Conservation (phyloP, 2,888 invertebrate species). For the Apamea crenata region DNA sequence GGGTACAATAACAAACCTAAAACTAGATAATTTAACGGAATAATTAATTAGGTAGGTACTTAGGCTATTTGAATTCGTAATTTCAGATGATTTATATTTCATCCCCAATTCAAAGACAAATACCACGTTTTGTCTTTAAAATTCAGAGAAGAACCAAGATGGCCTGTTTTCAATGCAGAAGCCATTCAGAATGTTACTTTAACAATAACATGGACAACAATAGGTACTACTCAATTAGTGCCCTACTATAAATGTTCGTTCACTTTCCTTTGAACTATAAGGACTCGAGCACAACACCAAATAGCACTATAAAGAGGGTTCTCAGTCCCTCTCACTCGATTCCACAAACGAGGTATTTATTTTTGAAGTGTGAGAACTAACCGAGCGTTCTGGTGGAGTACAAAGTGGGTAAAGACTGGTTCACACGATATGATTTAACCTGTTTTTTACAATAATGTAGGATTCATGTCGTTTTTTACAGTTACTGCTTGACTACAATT, state of each 20-base stretch:
- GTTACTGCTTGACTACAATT: too few species aligned
- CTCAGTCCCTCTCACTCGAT: background rate
- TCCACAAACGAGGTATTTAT: background rate
- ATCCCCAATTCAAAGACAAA: background rate
- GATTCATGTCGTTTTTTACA: too few species aligned
- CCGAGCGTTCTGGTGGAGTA: background rate
- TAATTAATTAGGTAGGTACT: too few species aligned
- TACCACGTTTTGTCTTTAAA: background rate
- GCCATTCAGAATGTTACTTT: background rate
- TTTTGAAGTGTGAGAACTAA: conserved; percentile 1
- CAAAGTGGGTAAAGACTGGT: background rate
- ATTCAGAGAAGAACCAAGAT: background rate
- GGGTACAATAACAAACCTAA: too few species aligned
- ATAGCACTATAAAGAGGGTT: background rate
- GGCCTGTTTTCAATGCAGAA: background rate
- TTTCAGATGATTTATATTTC: too few species aligned
- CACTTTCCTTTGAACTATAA: background rate
- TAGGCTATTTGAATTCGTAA: too few species aligned
- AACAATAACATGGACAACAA: background rate
- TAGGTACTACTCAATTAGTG: background rate
- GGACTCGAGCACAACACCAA: background rate
- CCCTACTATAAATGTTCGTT: too few species aligned
- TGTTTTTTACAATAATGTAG: too few species aligned
- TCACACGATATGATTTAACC: background rate
- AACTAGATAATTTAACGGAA: too few species aligned